phyloP scores from a whole-genome alignment of 2,113 vertebrate genomes.

The Perccottus glenii region DNA sequence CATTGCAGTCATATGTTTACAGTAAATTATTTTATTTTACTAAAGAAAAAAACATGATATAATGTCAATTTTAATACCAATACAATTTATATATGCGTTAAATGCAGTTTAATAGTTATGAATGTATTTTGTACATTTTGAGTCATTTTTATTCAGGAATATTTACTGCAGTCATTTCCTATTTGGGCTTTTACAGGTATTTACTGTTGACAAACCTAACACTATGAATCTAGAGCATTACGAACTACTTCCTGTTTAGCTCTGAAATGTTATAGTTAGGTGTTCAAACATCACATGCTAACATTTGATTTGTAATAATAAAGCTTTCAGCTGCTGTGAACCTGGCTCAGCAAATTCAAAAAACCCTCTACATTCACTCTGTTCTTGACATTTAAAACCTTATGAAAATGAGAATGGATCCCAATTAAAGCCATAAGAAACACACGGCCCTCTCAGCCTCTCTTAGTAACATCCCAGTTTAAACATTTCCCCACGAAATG shows the following conservation, averaged over 20 bases:
- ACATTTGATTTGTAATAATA: background rate
- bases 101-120: too few relatives aligned
- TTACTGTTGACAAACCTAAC: too few relatives aligned
- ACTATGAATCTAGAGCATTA: background rate
- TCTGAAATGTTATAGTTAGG: background rate
- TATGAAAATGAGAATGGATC: slow-evolving; percentile 67
- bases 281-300: background rate
- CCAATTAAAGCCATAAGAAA: slow-evolving; percentile 63
- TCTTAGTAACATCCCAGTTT: slow-evolving; percentile 54
- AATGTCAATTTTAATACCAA: too few relatives aligned
- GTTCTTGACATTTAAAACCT: slow-evolving; percentile 74
- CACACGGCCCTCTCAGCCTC: slow-evolving; percentile 32
- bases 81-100: too few relatives aligned
- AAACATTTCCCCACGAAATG: slow-evolving; percentile 29
- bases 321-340: slow-evolving; percentile 41
- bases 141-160: too few relatives aligned
- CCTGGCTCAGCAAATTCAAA: slow-evolving; percentile 44
- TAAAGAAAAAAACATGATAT: too few relatives aligned
- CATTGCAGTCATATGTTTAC: too few relatives aligned
- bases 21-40: too few relatives aligned
- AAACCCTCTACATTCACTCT: slow-evolving; percentile 50
- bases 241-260: too few relatives aligned
- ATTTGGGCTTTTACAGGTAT: too few relatives aligned
- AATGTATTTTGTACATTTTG: too few relatives aligned
- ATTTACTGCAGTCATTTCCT: too few relatives aligned